Evolutionary conservation across 2,888 invertebrate species (phyloP), one percentile per base, ranked within the genome.

Genomic region (Agelastica alni): DNA sequence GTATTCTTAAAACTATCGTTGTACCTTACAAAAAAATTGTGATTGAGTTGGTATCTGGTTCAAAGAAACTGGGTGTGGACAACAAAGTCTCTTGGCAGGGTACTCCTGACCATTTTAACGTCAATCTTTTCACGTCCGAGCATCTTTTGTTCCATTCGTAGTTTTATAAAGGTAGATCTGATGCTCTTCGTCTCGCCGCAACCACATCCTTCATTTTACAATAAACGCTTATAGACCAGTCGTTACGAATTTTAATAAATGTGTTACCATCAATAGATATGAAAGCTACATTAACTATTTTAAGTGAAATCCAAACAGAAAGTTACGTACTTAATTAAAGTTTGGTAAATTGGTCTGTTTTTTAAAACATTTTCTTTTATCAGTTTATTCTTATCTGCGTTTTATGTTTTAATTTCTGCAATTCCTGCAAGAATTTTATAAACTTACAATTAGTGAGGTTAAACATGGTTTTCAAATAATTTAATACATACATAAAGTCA

Each of bases 101-200:
- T 45, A 34, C 34, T 32, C 14, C 45, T 32, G 32, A 45, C 34
- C 34, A 53, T 47, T 47, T 53, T 26, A 32, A 44, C 51, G 51
- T 51, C 45, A 49, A 42, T 49, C 46, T 52, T 52, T 45, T 46
- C 39, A 46, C 37, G 30, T 26, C 31, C 45, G 46, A 41, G 13
- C 9, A 13, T 43, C 39, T 44, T 54, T 54, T 54, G 48, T 54
- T 49, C 48, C 48, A 31, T 32, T 39, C 37, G 34, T 13, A 13
- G 13, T 32, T 32, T 30, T 32, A 32, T 12, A 32, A 32, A 32
- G 32, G 14, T 32, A 14, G 14, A 32, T 32, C 32, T 32, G 6
- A 32, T 32, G 13, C 32, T 34, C 5, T 34, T 34, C 34, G 34
- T 14, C 14, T 34, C 34, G 34, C 16, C 34, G 16, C 6, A 34